Conservation (phyloP, 2,113 vertebrate genomes). For the human (Homo sapiens) region GRCh38 chr11:76312501-76313000, state of each 20-base stretch:
- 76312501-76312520: not conserved
- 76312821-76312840: not conserved
- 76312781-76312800: not conserved
- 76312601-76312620: not conserved
- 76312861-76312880: not conserved
- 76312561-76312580: not conserved
- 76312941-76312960: not conserved
- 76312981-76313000: not conserved
- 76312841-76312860: not conserved
- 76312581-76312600: not conserved
- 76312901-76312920: not conserved
- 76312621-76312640: not conserved
- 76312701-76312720: not conserved
- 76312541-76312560: not conserved
- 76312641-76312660: not conserved
- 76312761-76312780: not conserved
- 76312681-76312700: not conserved
- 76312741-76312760: rapidly evolving
- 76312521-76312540: not conserved
- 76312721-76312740: not conserved
- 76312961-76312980: not conserved
- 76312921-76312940: not conserved
- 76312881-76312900: not conserved
- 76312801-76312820: not conserved
- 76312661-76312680: not conserved